Evolutionary conservation across 2,113 vertebrate species (phyloP), one percentile per base, ranked within the genome.

Genomic region (Nothocercus nigrocapillus): DNA sequence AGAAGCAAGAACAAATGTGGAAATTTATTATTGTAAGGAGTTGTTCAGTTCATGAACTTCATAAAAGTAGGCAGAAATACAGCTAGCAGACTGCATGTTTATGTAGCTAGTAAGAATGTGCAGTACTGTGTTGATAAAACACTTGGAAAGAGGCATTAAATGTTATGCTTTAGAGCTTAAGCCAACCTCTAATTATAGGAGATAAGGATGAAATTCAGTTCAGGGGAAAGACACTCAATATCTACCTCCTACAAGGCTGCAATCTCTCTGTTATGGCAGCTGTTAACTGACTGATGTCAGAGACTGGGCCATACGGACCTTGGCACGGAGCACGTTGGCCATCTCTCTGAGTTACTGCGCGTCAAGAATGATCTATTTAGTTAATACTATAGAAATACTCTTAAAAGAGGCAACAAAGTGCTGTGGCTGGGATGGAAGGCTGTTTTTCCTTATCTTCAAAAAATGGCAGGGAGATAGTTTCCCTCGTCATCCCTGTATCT

Each of bases 281-380:
- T 64, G 14, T 42, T 66, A n/a, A 28, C 8, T 66, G 85, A 38
- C 56, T 45, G 2, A 56, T 80, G 64, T 34, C 73, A 53, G 54
- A 62, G 54, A 74, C 24, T 56, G 44, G 12, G 5, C 13, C 5
- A 9, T 5, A 19, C 22, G 75, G 36, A 19, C 42, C 45, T 28
- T 38, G 51, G 27, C 24, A 15, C 27, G 30, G 56, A 63, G 22
- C 47, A 8, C 0, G 0, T 25, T 63, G 45, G 42, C 30, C 15
- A 11, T 21, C 47, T 36, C 17, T 61, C 54, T 0, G 0, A 25
- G 45, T 40, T 36, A 38, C 42, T 45, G 44, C 36, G 38, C n/a
- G 54, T 51, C n/a, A 54, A 47, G 25, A 84, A 56, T 5, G 24
- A 9, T 64, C 21, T 76, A 2, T 76, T 76, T 67, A 44, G 40